These are phyloP conservation scores for Pluvianellus socialis DNA, from an alignment of 2,113 vertebrate species.

Conservation along the genomic window DNA sequence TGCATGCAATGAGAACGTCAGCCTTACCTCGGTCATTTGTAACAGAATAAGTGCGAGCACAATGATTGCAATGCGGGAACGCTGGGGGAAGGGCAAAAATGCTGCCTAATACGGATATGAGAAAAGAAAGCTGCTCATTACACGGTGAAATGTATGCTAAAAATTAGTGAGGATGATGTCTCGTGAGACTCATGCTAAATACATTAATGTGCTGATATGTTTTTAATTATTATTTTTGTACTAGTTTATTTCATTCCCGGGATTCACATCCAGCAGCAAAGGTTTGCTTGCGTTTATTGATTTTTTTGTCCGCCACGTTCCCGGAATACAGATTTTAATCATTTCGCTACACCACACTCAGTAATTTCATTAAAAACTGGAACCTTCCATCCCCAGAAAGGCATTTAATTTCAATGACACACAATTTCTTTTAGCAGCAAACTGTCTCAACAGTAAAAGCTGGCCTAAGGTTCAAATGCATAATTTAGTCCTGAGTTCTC, in stretches of 20 bases:
- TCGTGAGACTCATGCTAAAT: slow-evolving; percentile 85
- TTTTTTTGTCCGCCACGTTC: slow-evolving; percentile 88
- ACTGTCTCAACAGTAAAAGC: slow-evolving; percentile 87
- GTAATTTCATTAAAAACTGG: slow-evolving; percentile 96
- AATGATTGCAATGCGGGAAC: slow-evolving; percentile 88
- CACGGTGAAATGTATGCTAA: slow-evolving; percentile 91
- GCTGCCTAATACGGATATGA: slow-evolving; percentile 83
- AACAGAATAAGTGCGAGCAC: slow-evolving; percentile 96
- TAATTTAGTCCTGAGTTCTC: slow-evolving; percentile 90
- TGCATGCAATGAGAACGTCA: slow-evolving; percentile 92
- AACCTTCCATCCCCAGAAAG: slow-evolving; percentile 91
- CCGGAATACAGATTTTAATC: slow-evolving; percentile 98
- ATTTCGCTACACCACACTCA: slow-evolving; percentile 84
- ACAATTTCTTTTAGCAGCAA: slow-evolving; percentile 87
- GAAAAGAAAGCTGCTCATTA: slow-evolving; percentile 87
- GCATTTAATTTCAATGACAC: slow-evolving; percentile 97
- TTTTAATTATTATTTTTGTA: slow-evolving; percentile 92
- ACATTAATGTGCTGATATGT: slow-evolving; percentile 88
- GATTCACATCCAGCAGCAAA: slow-evolving; percentile 80
- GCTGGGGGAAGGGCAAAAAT: slow-evolving; percentile 88
- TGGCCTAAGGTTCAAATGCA: slow-evolving; percentile 92
- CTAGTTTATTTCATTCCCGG: slow-evolving; percentile 80
- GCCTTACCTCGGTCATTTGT: slow-evolving; percentile 96
- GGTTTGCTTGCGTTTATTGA: slow-evolving; percentile 85
- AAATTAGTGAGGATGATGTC: slow-evolving; percentile 86